These are phyloP conservation scores for cattle (Bos taurus) DNA, from an alignment of 2,113 vertebrate species.

Conservation along the genomic window DNA sequence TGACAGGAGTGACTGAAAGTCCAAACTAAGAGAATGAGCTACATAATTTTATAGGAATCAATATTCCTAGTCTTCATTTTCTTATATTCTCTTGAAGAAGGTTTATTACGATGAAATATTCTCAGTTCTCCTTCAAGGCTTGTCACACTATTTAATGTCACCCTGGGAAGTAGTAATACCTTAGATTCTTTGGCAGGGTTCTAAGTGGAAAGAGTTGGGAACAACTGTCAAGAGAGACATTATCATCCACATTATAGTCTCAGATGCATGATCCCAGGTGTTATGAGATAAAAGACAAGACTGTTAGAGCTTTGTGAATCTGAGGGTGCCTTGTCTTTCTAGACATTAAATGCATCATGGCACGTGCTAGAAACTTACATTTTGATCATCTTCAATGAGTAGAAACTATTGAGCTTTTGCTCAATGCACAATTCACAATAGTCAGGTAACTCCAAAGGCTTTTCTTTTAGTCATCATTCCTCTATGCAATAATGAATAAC, in stretches of 20 bases:
- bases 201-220: background rate
- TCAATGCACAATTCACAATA: background rate
- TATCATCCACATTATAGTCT: background rate
- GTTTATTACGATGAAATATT: conserved; percentile 25
- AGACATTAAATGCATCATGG: background rate
- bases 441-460: background rate
- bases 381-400: background rate
- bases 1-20: background rate
- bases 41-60: background rate
- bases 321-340: background rate
- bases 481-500: background rate
- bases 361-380: background rate
- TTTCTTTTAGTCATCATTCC: background rate
- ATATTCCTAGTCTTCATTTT: background rate
- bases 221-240: background rate
- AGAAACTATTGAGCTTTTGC: background rate
- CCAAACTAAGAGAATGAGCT: background rate
- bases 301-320: background rate
- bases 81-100: background rate
- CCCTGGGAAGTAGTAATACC: background rate
- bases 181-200: background rate
- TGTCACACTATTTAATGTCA: conserved; percentile 11
- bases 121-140: background rate
- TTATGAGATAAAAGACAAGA: background rate
- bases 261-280: background rate